Evolutionary conservation across 2,113 vertebrate genomes (phyloP).

Genomic region (Amphiprion ocellaris): DNA sequence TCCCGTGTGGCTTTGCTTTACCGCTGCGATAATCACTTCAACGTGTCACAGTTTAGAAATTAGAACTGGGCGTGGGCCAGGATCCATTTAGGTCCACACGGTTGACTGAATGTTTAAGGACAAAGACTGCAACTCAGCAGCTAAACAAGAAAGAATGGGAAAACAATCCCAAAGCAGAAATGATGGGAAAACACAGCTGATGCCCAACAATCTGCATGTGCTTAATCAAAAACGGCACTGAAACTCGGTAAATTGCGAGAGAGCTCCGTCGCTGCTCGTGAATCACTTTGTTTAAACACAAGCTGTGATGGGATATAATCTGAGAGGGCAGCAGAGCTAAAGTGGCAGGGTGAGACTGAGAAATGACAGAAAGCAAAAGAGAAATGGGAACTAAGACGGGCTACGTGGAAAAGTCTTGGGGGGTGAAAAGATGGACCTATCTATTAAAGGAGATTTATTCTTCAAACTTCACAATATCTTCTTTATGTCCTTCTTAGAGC

Average conservation of each 20-base stretch:
- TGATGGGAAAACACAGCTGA: slow-evolving; percentile 29
- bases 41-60: slow-evolving; percentile 66
- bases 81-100: slow-evolving; percentile 37
- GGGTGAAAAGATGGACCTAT: too few relatives aligned
- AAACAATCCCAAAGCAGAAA: slow-evolving; percentile 2
- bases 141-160: slow-evolving; percentile 25
- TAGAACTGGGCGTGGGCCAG: slow-evolving; percentile 54
- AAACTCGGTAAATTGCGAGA: slow-evolving; percentile 19
- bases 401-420: too few relatives aligned
- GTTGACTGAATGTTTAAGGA: slow-evolving; percentile 50
- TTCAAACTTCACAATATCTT: too few relatives aligned
- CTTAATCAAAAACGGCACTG: slow-evolving; percentile 43
- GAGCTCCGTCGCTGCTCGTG: slow-evolving; percentile 31
- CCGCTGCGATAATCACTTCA: slow-evolving; percentile 73
- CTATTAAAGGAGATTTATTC: too few relatives aligned
- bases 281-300: slow-evolving; percentile 40
- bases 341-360: neutral
- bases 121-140: slow-evolving; percentile 68
- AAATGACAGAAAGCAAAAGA: neutral
- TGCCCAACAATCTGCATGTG: slow-evolving; percentile 34
- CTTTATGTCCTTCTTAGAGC: too few relatives aligned
- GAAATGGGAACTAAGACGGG: too few relatives aligned
- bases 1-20: slow-evolving; percentile 60
- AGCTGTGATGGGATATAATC: neutral
- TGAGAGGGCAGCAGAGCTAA: slow-evolving; percentile 4